These are phyloP conservation scores for Acanthococcus lagerstroemiae DNA, from an alignment of 2,888 invertebrate species.

Conservation along the genomic window DNA sequence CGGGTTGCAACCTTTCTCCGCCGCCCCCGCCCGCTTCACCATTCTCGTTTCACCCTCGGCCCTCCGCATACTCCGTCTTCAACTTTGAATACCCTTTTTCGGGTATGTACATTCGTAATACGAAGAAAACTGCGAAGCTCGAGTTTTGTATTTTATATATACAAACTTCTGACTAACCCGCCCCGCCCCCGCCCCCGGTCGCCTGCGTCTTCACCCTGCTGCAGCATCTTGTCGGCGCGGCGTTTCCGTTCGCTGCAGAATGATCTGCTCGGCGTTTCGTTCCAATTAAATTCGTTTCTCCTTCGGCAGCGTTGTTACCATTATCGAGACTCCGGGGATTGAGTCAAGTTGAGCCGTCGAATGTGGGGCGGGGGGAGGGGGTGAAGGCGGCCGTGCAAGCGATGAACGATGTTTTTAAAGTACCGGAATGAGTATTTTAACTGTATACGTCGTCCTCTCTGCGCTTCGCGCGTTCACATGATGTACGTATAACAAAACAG, in stretches of 20 bases:
- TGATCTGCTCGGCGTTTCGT: constrained; percentile 20
- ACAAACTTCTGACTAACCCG: constrained; percentile 14
- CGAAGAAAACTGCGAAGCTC: neutral
- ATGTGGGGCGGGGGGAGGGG: neutral
- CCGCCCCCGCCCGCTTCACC: no score
- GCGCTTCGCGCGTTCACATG: no score
- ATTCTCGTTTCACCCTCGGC: no score
- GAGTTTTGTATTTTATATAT: constrained; percentile 22
- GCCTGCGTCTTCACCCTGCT: constrained; percentile 6
- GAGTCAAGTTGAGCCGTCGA: constrained; percentile 20
- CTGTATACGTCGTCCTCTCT: no score
- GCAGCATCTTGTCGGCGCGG: no score
- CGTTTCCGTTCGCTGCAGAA: constrained; percentile 22
- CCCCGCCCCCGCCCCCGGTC: neutral
- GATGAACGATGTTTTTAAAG: constrained; percentile 18
- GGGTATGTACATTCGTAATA: no score
- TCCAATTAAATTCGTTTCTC: constrained; percentile 22
- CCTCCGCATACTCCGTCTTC: no score
- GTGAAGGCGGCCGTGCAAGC: neutral
- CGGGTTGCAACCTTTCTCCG: no score
- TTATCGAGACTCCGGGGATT: constrained; percentile 20
- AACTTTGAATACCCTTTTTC: no score
- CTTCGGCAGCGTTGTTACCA: constrained; percentile 15
- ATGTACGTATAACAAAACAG: no score
- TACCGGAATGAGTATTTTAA: constrained; percentile 12